Percentiles rank a stretch among this genome's conserved stretches.
These are phyloP conservation scores for Eretmocerus hayati DNA, from an alignment of 2,888 invertebrate genomes.

Conservation along the genomic window DNA sequence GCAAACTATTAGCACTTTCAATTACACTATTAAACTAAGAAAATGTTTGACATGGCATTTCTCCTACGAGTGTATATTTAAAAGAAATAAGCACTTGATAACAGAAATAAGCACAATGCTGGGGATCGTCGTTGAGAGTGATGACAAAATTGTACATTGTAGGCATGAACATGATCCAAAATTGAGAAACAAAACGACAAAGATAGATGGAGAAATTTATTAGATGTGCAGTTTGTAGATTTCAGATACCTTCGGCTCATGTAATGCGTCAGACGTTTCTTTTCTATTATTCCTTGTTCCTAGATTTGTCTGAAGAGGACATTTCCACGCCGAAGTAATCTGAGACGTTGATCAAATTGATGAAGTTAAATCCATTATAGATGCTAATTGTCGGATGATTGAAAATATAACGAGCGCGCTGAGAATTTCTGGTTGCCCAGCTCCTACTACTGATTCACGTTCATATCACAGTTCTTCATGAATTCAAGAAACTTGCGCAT, in stretches of 20 bases:
- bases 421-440: slow-evolving; percentile 5
- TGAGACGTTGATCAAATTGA: neutral
- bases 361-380: neutral
- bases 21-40: too few relatives aligned
- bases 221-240: neutral
- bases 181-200: slow-evolving; percentile 13
- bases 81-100: slow-evolving; percentile 41
- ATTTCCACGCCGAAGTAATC: neutral
- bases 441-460: slow-evolving; percentile 20
- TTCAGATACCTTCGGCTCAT: neutral
- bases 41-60: too few relatives aligned
- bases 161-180: slow-evolving; percentile 23
- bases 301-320: slow-evolving; percentile 3
- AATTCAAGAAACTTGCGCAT: too few relatives aligned
- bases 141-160: slow-evolving; percentile 37
- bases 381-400: neutral
- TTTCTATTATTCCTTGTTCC: slow-evolving; percentile 8
- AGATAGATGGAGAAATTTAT: neutral
- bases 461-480: too few relatives aligned
- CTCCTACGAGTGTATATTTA: too few relatives aligned
- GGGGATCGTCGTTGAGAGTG: slow-evolving; percentile 32
- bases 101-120: slow-evolving; percentile 46
- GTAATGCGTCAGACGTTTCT: slow-evolving; percentile 1
- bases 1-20: neutral
- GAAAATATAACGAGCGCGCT: slow-evolving; percentile 13